Conservation (phyloP, 1,140 invertebrate species). For the Paraescarpia echinospica region DNA sequence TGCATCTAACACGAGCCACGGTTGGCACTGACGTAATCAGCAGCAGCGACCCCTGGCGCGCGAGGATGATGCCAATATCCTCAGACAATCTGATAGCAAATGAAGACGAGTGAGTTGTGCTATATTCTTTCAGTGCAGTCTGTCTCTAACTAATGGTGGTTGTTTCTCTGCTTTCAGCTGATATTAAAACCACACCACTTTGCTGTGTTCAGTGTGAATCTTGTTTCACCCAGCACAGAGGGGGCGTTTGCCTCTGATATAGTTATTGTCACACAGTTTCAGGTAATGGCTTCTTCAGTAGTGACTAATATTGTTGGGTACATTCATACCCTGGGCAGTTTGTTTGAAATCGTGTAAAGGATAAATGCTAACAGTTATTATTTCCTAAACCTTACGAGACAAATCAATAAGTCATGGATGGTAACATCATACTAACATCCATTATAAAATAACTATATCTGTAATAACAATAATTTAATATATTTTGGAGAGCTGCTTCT, state of each 20-base stretch:
- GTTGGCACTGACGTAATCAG: too few relatives aligned
- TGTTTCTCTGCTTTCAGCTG: constrained; percentile 7
- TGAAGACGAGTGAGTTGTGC: neutral
- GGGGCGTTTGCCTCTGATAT: constrained; percentile 72
- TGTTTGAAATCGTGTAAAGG: neutral
- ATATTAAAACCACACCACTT: constrained; percentile 65
- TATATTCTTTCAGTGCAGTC: neutral
- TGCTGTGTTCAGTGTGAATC: constrained; percentile 73
- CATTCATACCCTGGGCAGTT: neutral
- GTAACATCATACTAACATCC: too few relatives aligned
- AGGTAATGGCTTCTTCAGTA: constrained; percentile 55
- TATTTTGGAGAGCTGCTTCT: neutral
- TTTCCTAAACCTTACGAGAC: neutral
- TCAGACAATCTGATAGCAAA: too few relatives aligned
- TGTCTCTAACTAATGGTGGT: neutral
- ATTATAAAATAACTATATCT: neutral
- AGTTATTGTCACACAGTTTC: constrained; percentile 74
- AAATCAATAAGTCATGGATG: too few relatives aligned
- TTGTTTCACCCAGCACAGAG: constrained; percentile 70
- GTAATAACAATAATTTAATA: neutral
- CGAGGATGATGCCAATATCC: too few relatives aligned
- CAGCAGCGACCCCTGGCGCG: too few relatives aligned
- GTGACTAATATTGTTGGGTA: neutral
- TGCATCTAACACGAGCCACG: too few relatives aligned
- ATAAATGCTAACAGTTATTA: neutral